Base-by-base conservation (phyloP, 1,140 invertebrate species). In the Drosophila teissieri region DNA sequence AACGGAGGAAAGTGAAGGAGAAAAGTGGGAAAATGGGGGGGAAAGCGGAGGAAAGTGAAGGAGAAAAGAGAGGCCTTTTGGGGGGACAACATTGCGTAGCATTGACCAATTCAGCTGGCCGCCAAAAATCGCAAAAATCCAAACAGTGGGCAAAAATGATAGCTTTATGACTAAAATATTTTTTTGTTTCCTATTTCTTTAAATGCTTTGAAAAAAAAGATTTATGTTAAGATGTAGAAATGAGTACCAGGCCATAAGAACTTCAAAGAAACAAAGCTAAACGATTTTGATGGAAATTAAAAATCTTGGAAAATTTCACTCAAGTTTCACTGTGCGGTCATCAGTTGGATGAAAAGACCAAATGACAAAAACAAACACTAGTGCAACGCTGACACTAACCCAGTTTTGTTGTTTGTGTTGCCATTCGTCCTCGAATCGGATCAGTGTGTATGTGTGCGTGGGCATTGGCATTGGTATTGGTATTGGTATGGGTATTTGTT, bases 21-120 rank as follows among this genome's bases (percentile, higher is more conserved):
- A 31, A 31, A 55, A 24, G 3, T 0, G 22, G 31, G 19, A 48
- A 46, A 54, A 12, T 14, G 51, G 5, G 3, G 24, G 11, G 12
- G 22, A 15, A 27, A n/a, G 52, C 27, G 27, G 27, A 7, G 27
- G 27, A 31, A 31, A 31, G 27, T 31, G 27, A 31, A 10, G 8
- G 31, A 8, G 31, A 31, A 31, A 55, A 27, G 45, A 4, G 45
- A 12, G 48, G 48, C 48, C 42, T 36, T 36, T 45, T 37, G 46
- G 15, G n/a, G 64, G 64, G 37, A 36, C 51, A 56, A 34, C 53
- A 52, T 39, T 78, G 70, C 75, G 42, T 37, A 40, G 56, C 70
- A 69, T 74, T 75, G 72, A 63, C 52, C 78, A 76, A 58, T 76
- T 40, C 53, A 63, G 55, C 57, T 72, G 77, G 54, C 80, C 77